Percentiles rank a stretch among this genome's conserved stretches.
Evolutionary conservation across 2,797 vertebrate species (phyloP).

Genomic region (Pterois miles): DNA sequence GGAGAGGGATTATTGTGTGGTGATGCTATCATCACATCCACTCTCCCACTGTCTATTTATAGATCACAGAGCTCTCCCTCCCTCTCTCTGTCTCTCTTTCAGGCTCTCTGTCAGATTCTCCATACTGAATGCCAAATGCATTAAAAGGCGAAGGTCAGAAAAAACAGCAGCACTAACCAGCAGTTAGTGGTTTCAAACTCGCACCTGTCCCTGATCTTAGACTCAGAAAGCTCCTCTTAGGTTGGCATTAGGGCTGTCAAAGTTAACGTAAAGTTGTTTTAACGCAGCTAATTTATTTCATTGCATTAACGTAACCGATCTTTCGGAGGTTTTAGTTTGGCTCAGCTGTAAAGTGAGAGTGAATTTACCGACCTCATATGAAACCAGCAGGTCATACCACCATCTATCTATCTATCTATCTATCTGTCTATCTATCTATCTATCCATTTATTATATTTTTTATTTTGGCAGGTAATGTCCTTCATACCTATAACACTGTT

Average conservation of each 20-base stretch:
- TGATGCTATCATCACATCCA: slow-evolving; percentile 72
- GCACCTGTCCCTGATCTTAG: not conserved
- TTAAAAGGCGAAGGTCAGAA: slow-evolving; percentile 47
- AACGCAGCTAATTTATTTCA: too few species aligned
- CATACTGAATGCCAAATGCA: slow-evolving; percentile 56
- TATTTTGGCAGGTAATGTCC: too few species aligned
- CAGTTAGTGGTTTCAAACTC: slow-evolving; percentile 20
- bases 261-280: too few species aligned
- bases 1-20: slow-evolving; percentile 66
- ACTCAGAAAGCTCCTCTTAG: not conserved
- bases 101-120: slow-evolving; percentile 61
- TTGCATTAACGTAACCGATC: too few species aligned
- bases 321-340: too few species aligned
- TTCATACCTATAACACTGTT: too few species aligned
- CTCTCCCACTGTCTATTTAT: slow-evolving; percentile 75
- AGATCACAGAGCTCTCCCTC: slow-evolving; percentile 58
- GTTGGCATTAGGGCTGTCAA: not conserved
- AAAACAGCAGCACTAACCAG: slow-evolving; percentile 23
- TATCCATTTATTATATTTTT: too few species aligned
- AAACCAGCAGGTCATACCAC: too few species aligned
- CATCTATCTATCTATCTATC: too few species aligned
- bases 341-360: too few species aligned
- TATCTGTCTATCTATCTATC: too few species aligned
- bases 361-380: too few species aligned
- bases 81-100: slow-evolving; percentile 8